phyloP scores from a whole-genome alignment of 2,888 invertebrate genomes.

The Harmothoe impar region DNA sequence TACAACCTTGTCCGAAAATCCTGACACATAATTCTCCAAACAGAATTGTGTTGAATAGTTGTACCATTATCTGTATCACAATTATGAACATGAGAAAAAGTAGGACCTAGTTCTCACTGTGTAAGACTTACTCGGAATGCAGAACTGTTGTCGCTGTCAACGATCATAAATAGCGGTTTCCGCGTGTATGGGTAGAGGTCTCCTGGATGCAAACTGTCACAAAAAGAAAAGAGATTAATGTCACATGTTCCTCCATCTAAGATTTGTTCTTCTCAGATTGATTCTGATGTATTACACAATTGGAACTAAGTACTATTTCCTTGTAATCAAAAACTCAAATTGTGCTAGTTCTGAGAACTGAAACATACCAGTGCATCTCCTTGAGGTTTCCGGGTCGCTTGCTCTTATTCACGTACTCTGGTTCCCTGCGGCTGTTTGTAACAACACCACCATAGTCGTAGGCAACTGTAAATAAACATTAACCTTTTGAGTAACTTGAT shows the following conservation, averaged over 20 bases:
- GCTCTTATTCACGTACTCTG: slow-evolving; percentile 82
- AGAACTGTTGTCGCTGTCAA: slow-evolving; percentile 97
- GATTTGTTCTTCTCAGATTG: neutral
- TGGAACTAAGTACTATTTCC: too few relatives aligned
- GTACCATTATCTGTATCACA: too few relatives aligned
- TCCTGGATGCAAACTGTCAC: slow-evolving; percentile 90
- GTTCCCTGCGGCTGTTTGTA: slow-evolving; percentile 93
- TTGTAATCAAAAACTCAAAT: too few relatives aligned
- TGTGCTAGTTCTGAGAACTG: neutral
- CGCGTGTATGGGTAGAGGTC: slow-evolving; percentile 96
- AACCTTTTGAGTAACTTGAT: neutral
- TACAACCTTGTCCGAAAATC: too few relatives aligned
- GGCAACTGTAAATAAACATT: slow-evolving; percentile 85
- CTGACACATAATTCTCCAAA: too few relatives aligned
- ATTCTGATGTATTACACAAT: too few relatives aligned
- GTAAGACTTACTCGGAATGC: slow-evolving; percentile 85
- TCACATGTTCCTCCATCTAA: neutral
- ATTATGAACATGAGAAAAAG: too few relatives aligned
- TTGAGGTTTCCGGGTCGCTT: slow-evolving; percentile 83
- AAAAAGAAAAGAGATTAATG: slow-evolving; percentile 49
- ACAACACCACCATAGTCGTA: slow-evolving; percentile 96
- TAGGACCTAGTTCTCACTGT: too few relatives aligned
- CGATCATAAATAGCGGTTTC: slow-evolving; percentile 94
- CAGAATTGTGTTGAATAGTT: too few relatives aligned
- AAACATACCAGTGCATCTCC: slow-evolving; percentile 85